Percentiles rank a stretch among this genome's conserved stretches.
phyloP scores from a whole-genome alignment of 2,113 vertebrate genomes.

The Brachypteracias leptosomus region DNA sequence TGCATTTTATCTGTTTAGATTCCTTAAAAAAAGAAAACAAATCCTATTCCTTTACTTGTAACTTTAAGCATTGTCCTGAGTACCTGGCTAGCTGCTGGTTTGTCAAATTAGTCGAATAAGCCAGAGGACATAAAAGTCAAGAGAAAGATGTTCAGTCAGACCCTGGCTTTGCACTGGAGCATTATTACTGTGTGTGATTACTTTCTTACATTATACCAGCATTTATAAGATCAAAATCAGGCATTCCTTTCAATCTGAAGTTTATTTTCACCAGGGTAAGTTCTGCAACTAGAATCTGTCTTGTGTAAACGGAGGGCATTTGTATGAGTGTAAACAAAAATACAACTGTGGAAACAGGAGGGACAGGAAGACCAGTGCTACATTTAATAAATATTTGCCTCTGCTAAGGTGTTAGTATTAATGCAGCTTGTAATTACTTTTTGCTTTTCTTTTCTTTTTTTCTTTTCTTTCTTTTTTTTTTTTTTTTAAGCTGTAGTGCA shows the following conservation, averaged over 20 bases:
- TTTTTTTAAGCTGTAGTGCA: conserved; percentile 9
- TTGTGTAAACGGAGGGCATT: not conserved
- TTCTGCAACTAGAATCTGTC: not conserved
- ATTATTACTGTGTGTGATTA: not conserved
- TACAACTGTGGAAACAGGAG: not conserved
- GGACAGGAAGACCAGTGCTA: not conserved
- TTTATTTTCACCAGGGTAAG: not conserved
- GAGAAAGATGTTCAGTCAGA: not conserved
- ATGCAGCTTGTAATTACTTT: conserved; percentile 1
- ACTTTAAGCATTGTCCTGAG: not conserved
- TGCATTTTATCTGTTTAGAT: not conserved
- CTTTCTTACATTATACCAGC: not conserved
- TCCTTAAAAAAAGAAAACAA: not conserved
- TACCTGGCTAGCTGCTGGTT: not conserved
- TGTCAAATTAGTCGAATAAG: not conserved
- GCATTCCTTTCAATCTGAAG: not conserved
- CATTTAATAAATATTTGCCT: not conserved
- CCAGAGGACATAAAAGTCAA: not conserved
- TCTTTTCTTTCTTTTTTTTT: not conserved
- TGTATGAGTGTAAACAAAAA: not conserved
- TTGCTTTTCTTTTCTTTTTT: not conserved
- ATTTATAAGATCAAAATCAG: not conserved
- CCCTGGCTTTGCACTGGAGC: not conserved
- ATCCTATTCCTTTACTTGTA: not conserved
- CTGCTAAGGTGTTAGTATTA: conserved; percentile 18